Evolutionary conservation across 2,888 invertebrate species (phyloP).

Genomic region (Margaritifera margaritifera): DNA sequence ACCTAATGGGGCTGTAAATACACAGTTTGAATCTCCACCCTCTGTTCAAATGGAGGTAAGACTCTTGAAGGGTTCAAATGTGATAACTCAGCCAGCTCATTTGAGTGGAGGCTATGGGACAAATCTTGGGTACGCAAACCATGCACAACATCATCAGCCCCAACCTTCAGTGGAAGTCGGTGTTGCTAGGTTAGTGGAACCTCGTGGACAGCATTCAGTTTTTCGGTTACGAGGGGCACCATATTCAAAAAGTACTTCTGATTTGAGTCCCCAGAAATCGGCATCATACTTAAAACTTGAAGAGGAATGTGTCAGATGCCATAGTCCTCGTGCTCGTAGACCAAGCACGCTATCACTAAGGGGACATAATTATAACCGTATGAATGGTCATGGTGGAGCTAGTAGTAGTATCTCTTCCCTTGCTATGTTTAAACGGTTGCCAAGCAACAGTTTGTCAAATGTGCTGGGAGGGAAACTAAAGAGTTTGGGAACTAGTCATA

Average conservation of each 20-base stretch:
- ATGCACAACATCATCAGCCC: too few relatives aligned
- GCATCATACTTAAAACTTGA: constrained; percentile 31
- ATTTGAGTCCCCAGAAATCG: constrained; percentile 45
- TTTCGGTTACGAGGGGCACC: constrained; percentile 38
- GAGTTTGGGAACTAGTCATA: too few relatives aligned
- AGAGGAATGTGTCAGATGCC: constrained; percentile 13
- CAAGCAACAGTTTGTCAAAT: constrained; percentile 23
- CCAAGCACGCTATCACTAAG: constrained; percentile 60
- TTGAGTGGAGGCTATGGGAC: too few relatives aligned
- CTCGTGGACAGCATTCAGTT: constrained; percentile 30
- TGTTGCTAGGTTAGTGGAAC: constrained; percentile 37
- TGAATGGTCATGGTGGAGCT: constrained; percentile 8
- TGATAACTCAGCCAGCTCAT: too few relatives aligned
- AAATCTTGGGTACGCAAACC: too few relatives aligned
- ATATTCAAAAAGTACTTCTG: constrained; percentile 57
- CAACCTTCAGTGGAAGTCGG: constrained; percentile 43
- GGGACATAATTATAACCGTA: constrained; percentile 53
- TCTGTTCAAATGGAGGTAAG: too few relatives aligned
- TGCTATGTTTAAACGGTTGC: constrained; percentile 15
- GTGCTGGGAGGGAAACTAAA: not conserved
- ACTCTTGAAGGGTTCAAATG: too few relatives aligned
- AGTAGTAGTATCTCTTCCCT: constrained; percentile 33
- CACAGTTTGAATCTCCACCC: too few relatives aligned
- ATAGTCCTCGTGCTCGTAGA: constrained; percentile 23
- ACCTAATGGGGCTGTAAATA: too few relatives aligned